phyloP scores from a whole-genome alignment of 2,113 vertebrate species.

The Caranx ignobilis region DNA sequence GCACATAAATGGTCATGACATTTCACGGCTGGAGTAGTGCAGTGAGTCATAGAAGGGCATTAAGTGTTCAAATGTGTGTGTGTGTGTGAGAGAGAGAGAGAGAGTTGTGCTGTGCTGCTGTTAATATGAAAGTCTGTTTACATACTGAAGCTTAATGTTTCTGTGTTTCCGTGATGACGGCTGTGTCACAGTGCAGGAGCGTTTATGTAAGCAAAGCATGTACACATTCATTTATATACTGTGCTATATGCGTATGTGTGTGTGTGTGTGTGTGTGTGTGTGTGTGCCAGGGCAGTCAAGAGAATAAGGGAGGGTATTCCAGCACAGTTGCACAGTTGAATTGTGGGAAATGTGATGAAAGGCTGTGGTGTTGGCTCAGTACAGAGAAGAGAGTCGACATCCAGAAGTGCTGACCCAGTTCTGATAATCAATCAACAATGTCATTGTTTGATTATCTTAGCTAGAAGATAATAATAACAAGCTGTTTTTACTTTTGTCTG shows the following conservation, averaged over 20 bases:
- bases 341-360: constrained; percentile 26
- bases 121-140: constrained; percentile 40
- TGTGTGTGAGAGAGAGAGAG: constrained; percentile 6
- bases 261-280: neutral
- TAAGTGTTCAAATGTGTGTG: constrained; percentile 32
- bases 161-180: constrained; percentile 51
- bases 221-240: constrained; percentile 9
- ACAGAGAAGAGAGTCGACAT: too few species aligned
- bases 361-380: too few species aligned
- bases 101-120: constrained; percentile 42
- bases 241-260: too few species aligned
- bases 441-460: too few species aligned
- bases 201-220: constrained; percentile 39
- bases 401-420: too few species aligned
- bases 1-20: constrained; percentile 76
- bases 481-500: too few species aligned
- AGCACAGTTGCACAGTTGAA: constrained; percentile 17
- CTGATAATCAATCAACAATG: too few species aligned
- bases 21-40: constrained; percentile 57
- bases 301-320: neutral
- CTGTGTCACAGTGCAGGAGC: constrained; percentile 2
- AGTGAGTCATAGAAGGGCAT: constrained; percentile 61
- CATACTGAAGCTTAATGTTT: constrained; percentile 46
- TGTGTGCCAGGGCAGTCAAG: neutral
- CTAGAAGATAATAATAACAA: too few species aligned